Conservation (phyloP, 2,888 invertebrate genomes). For the Polydrusus pterygomalis region DNA sequence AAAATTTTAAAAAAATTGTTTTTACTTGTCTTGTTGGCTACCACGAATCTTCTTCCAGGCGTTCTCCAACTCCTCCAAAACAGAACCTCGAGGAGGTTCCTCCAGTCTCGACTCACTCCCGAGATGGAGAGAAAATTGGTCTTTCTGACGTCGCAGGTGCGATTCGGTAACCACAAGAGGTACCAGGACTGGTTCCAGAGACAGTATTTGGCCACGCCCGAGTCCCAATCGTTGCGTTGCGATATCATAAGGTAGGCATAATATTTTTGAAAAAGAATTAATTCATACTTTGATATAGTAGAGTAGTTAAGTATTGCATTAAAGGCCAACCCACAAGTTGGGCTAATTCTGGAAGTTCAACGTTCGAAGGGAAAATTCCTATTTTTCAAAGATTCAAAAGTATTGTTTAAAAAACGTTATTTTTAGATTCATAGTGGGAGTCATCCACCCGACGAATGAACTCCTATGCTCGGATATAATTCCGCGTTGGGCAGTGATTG, state of each 20-base stretch:
- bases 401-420: background rate
- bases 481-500: conserved; percentile 96
- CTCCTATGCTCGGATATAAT: conserved; percentile 95
- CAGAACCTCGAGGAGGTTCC: conserved; percentile 89
- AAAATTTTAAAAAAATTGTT: too few relatives aligned
- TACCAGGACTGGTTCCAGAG: conserved; percentile 96
- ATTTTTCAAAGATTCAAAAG: too few relatives aligned
- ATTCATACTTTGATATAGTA: too few relatives aligned
- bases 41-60: conserved; percentile 35
- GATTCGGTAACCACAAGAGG: conserved; percentile 93
- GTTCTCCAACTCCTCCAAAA: conserved; percentile 87
- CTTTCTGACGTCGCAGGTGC: conserved; percentile 88
- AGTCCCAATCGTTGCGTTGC: conserved; percentile 92
- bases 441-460: conserved; percentile 95
- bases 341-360: too few relatives aligned
- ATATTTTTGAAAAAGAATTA: too few relatives aligned
- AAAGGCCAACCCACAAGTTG: too few relatives aligned
- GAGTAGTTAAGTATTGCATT: too few relatives aligned
- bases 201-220: conserved; percentile 92
- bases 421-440: conserved; percentile 88
- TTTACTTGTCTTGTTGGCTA: too few relatives aligned
- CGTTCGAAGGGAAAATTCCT: too few relatives aligned
- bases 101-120: conserved; percentile 89
- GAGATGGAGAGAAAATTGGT: conserved; percentile 95
- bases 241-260: conserved; percentile 82